Base-by-base conservation (phyloP, 2,888 invertebrate species). In the Pimpla rufipes region DNA sequence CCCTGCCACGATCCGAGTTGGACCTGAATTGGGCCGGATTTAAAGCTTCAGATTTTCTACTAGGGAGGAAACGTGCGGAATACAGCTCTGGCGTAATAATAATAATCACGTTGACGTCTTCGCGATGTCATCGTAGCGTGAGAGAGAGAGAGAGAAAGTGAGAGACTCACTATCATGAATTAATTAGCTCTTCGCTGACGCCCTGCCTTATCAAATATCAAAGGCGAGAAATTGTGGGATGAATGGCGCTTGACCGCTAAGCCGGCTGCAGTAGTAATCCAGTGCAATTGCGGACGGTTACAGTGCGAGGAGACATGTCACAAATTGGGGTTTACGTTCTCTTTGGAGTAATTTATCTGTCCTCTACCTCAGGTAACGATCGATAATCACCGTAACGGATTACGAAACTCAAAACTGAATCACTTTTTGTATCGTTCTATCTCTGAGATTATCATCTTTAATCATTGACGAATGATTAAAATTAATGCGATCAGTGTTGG, bases 181-280 rank as follows among this genome's bases (percentile, higher is more conserved):
- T 86, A 87, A 88, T 87, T 85, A 86, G 81, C 81, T 88, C 87
- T 85, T 85, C 78, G 85, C 78, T 83, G 81, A 80, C 55, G 80
- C 79, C 45, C 37, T 80, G 83, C 67, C 84, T 89, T 88, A 89
- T 88, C 89, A 62, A 84, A 68, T 83, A 87, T 88, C 86, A 87
- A 88, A 89, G 87, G 83, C 82, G 84, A 88, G 85, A 87, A 88
- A 85, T 85, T 70, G 85, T 84, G 76, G 86, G 87, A 89, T 90
- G 88, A 90, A 90, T 90, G 88, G 85, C 85, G 87, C 79, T 76
- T 62, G 78, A 81, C 74, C 79, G 86, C 80, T 89, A 90, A 90
- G 83, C 84, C 86, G 85, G 86, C 84, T 89, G 87, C 89, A 89
- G 89, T 88, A 87, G 88, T 90, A 88, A 89, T 88, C 87, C 87